Evolutionary conservation across 53 echinoderm and acorn worm species (phyloP), one percentile per base, ranked within the genome.

Genomic region (Astropecten irregularis): DNA sequence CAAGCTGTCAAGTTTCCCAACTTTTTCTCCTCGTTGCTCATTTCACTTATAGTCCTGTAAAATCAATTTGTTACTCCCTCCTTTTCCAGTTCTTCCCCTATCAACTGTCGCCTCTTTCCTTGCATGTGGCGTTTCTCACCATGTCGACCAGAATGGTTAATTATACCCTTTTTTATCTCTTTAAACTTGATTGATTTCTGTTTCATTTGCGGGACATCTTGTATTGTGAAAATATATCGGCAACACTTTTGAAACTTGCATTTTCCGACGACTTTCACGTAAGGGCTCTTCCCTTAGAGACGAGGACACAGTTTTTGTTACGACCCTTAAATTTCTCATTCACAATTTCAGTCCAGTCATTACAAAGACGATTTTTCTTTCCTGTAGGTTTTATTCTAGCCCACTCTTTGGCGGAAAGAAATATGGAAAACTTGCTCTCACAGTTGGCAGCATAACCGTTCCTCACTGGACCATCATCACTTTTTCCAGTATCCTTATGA

Each of bases 1-100:
- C 84, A 84, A 7, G 69, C 39, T 37, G 84, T 72, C 4, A 84
- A 34, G 39, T 71, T 84, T 2, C 84, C 84, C 8, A 48, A 40
- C 15, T 42, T 13, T 42, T 84, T 84, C 36, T 84, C 84, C 13
- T 57, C 60, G 0, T 39, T 20, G 1, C 40, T 55, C 84, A 84
- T 84, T 2, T 33, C 11, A 16, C 19, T 20, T 3, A 84, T 42
- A 3, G 70, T 84, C 18, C 46, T 21, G 29, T 70, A 84, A 28
- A 34, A 84, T 72, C 84, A 72, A 69, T 71, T 84, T 30, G 50
- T 33, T 16, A 71, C 87, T 9, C 87, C 87, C 28, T 77, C 67
- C 19, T 52, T 63, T 18, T 81, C 57, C 16, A 87, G 29, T 27
- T 77, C 87, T 54, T 38, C 19, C 4, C 48, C 81, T 14, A 79